Percentiles rank a stretch among this genome's conserved stretches.
Evolutionary conservation across 2,113 vertebrate species (phyloP).

Genomic region (Bungarus multicinctus): DNA sequence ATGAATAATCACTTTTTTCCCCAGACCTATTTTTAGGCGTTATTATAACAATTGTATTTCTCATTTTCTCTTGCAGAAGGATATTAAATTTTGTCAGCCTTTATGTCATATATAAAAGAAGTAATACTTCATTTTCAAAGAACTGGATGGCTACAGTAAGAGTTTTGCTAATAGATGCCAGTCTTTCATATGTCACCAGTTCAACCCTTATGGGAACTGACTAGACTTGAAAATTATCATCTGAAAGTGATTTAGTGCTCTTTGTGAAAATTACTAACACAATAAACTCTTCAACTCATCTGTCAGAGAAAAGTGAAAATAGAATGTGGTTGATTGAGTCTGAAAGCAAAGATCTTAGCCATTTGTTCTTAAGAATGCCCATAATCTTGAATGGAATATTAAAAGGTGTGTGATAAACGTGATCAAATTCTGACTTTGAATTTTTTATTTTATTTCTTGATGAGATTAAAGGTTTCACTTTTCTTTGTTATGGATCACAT

Average conservation of each 20-base stretch:
- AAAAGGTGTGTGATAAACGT: neutral
- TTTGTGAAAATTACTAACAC: neutral
- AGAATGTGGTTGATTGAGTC: neutral
- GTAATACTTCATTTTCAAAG: slow-evolving; percentile 33
- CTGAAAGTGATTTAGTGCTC: neutral
- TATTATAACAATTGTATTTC: slow-evolving; percentile 31
- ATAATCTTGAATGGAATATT: neutral
- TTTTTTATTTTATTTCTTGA: neutral
- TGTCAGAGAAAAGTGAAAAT: slow-evolving; percentile 3
- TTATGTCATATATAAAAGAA: slow-evolving; percentile 10
- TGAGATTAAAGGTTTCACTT: neutral
- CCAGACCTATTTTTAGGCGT: slow-evolving; percentile 16
- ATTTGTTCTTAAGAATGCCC: neutral
- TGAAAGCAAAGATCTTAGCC: neutral
- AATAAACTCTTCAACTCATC: slow-evolving; percentile 8
- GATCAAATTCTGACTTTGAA: neutral
- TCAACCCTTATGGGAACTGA: neutral
- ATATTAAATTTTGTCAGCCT: slow-evolving; percentile 36
- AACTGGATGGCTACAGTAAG: slow-evolving; percentile 16
- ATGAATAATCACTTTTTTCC: neutral
- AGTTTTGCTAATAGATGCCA: slow-evolving; percentile 27
- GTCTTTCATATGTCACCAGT: slow-evolving; percentile 19
- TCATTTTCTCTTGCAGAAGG: slow-evolving; percentile 35
- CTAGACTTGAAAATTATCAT: slow-evolving; percentile 15
- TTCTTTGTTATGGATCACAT: neutral